Percentiles rank a stretch among this genome's conserved stretches.
Evolutionary conservation across 2,888 invertebrate species (phyloP).

Genomic region (Catocala nupta): DNA sequence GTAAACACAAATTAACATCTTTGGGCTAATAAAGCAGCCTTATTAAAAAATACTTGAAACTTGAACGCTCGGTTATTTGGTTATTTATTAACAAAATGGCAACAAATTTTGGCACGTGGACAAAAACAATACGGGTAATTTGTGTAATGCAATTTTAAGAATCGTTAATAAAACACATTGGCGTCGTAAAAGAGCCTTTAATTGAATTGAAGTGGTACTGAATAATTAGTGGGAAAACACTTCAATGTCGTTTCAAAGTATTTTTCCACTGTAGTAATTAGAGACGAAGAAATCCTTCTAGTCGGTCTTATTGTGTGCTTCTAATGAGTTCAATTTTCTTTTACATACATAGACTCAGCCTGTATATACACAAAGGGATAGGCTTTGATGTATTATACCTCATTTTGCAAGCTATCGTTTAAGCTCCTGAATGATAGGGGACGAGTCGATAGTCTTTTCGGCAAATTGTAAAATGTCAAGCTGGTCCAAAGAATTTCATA

Average conservation of each 20-base stretch:
- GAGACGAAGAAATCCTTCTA: constrained; percentile 26
- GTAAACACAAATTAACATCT: too few relatives aligned
- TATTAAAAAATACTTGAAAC: too few relatives aligned
- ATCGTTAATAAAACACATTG: constrained; percentile 19
- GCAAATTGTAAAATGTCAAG: too few relatives aligned
- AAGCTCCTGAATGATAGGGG: too few relatives aligned
- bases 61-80: too few relatives aligned
- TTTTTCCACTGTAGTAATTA: constrained; percentile 35
- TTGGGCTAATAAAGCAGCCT: too few relatives aligned
- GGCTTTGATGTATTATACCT: too few relatives aligned
- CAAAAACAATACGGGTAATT: not conserved
- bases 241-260: constrained; percentile 22
- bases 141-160: constrained; percentile 8
- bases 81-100: not conserved
- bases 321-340: constrained; percentile 19
- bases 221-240: constrained; percentile 40
- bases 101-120: not conserved
- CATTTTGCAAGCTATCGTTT: too few relatives aligned
- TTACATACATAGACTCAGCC: not conserved
- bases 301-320: constrained; percentile 20
- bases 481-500: too few relatives aligned
- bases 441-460: too few relatives aligned
- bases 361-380: too few relatives aligned
- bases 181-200: constrained; percentile 32
- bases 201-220: constrained; percentile 35